phyloP scores from a whole-genome alignment of 2,888 invertebrate species.

The Camptogramma bilineatum region DNA sequence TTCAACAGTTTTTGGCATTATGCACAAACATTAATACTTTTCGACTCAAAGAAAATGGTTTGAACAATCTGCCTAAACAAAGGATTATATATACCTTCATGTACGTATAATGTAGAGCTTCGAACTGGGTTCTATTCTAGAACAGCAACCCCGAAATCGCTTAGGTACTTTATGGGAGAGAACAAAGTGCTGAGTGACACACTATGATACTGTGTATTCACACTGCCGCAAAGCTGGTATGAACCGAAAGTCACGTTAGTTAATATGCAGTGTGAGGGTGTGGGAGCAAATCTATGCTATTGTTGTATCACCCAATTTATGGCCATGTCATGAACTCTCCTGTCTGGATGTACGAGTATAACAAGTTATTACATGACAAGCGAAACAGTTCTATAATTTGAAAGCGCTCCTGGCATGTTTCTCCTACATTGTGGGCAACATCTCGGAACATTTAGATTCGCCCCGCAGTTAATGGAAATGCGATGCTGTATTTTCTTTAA shows the following conservation, averaged over 20 bases:
- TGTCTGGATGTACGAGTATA: slow-evolving; percentile 42
- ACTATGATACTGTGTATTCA: slow-evolving; percentile 1
- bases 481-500: slow-evolving; percentile 22
- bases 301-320: slow-evolving; percentile 9
- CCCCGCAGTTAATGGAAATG: slow-evolving; percentile 19
- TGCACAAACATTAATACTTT: no score
- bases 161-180: not conserved
- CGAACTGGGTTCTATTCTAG: not conserved
- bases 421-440: slow-evolving; percentile 43
- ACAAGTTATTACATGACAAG: slow-evolving; percentile 51
- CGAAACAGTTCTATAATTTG: slow-evolving; percentile 51
- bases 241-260: slow-evolving; percentile 9
- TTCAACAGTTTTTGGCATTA: no score
- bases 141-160: not conserved
- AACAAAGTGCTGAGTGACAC: not conserved
- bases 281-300: slow-evolving; percentile 12
- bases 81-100: not conserved
- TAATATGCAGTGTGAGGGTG: not conserved
- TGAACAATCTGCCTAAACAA: no score
- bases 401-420: slow-evolving; percentile 47
- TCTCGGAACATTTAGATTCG: slow-evolving; percentile 39
- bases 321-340: slow-evolving; percentile 36
- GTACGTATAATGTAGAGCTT: not conserved
- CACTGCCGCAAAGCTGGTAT: not conserved
- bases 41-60: no score